Evolutionary conservation across 2,797 vertebrate genomes (phyloP), one percentile per base, ranked within the genome.

Genomic region (Malurus splendens): DNA sequence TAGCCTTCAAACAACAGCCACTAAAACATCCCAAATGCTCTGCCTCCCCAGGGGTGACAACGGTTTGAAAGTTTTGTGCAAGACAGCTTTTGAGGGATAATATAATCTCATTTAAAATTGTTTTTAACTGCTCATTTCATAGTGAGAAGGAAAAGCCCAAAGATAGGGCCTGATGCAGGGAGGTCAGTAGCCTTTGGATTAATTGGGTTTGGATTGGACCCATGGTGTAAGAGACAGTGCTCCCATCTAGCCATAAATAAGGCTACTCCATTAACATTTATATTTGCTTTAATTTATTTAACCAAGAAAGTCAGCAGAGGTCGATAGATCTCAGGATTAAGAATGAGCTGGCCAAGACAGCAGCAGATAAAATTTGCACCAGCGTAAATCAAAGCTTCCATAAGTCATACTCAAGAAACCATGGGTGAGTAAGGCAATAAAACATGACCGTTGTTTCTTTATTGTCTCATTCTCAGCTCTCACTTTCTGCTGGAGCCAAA

Each of bases 251-350:
- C 51, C 51, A 85, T 92, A 95, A 93, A 93, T 90, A 90, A 91
- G 66, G 84, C 57, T 47, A 10, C 62, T 91, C 79, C 84, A 93
- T 89, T 93, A 91, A 89, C 1, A 0, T 95, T 95, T 93, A 62
- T 92, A 83, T 94, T 94, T 91, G 44, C 62, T 68, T 85, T 61
- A 87, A 93, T 95, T 95, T 95, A 95, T 95, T 93, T 92, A 92
- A 94, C 76, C 62, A 74, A 65, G 79, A 55, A 93, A 92, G 82
- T 91, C 91, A 91, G 72, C 44, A 45, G 86, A 92, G 86, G 76
- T 70, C 70, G 70, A 81, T 59, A 87, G 90, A 89, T 89, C 88
- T 89, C 41, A 0, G 62, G 25, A 89, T 91, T 92, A 94, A 95
- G 94, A 90, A 95, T 92, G 82, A 93, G 89, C 84, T 85, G 91